phyloP scores from a whole-genome alignment of 2,113 vertebrate genomes.

The Stigmatopora nigra region DNA sequence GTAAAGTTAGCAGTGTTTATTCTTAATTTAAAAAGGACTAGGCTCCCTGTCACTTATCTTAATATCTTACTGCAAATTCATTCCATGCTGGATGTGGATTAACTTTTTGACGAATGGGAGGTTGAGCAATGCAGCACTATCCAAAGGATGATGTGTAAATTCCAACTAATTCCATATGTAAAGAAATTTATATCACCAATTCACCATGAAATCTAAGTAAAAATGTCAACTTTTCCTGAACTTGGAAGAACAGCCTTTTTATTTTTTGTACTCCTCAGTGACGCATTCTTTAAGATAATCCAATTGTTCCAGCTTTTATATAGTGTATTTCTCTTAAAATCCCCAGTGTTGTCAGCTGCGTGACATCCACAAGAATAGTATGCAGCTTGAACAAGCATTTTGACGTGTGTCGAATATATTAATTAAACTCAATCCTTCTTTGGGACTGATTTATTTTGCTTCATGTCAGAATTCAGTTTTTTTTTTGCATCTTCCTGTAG shows the following conservation, averaged over 20 bases:
- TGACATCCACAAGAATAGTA: neutral
- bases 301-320: slow-evolving; percentile 1
- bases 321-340: neutral
- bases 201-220: neutral
- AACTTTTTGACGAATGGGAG: neutral
- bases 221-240: slow-evolving; percentile 1
- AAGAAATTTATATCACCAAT: neutral
- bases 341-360: neutral
- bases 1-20: too few species aligned
- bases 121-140: neutral
- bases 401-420: neutral
- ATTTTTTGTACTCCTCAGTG: neutral
- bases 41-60: neutral
- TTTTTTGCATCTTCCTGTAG: slow-evolving; percentile 7
- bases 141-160: neutral
- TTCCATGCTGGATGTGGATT: neutral
- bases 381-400: neutral
- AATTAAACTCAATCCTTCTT: neutral
- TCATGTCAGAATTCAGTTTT: neutral
- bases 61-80: neutral
- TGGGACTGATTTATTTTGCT: neutral
- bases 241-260: neutral
- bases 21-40: neutral
- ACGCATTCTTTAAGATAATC: neutral
- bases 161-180: neutral